phyloP scores from a whole-genome alignment of 2,888 invertebrate genomes.

The Maniola hyperantus region DNA sequence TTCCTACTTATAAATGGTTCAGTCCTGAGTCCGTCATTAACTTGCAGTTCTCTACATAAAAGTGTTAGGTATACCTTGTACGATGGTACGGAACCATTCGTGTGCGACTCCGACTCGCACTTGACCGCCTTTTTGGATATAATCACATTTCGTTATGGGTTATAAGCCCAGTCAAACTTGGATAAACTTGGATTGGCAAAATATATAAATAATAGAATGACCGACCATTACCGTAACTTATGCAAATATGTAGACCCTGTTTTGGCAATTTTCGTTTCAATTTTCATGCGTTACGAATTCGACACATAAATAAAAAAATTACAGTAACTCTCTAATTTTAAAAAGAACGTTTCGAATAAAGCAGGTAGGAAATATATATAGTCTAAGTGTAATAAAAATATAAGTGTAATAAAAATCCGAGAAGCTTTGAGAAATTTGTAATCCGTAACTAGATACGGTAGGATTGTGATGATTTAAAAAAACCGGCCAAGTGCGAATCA shows the following conservation, averaged over 20 bases:
- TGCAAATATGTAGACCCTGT: neutral
- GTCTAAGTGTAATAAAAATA: no score
- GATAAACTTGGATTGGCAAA: neutral
- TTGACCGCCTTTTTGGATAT: no score
- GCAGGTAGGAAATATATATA: no score
- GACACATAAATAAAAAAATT: neutral
- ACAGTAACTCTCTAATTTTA: neutral
- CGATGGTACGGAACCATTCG: no score
- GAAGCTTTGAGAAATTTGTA: neutral
- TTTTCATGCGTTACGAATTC: neutral
- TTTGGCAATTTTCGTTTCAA: neutral
- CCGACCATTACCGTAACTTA: neutral
- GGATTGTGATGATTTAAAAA: neutral
- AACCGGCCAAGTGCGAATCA: no score
- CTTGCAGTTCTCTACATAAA: no score
- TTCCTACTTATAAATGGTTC: no score
- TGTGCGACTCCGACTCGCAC: no score
- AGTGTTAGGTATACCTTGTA: no score
- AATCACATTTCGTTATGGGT: neutral
- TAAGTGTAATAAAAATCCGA: neutral
- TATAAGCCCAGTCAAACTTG: neutral
- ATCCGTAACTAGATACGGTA: neutral
- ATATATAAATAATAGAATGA: neutral
- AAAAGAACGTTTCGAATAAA: neutral
- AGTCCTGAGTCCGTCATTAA: no score